Evolutionary conservation across 2,888 invertebrate genomes (phyloP), one percentile per base, ranked within the genome.

Genomic region (Busseola fusca): DNA sequence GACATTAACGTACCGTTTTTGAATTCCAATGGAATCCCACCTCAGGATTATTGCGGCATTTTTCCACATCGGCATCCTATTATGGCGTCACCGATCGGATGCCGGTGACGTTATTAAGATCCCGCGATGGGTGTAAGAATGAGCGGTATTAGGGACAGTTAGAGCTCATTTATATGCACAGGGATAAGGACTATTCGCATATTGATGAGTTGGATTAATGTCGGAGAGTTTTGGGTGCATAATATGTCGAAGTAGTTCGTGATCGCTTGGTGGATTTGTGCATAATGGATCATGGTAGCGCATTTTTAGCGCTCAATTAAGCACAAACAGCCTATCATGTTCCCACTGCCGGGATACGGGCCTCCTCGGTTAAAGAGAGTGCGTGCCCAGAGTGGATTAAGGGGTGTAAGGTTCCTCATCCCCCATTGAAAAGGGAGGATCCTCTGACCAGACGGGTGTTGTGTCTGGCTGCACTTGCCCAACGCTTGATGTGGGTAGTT

Each of bases 51-150:
- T 93, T 91, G 89, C 85, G 91, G 88, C 91, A 93, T 94, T 92
- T 93, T 93, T 92, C 89, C 93, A 86, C 92, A 87, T 91, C 87
- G 94, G 94, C 87, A 93, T 91, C 84, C 94, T 87, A 94, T 94
- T 94, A 94, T 94, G 87, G 87, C 86, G 80, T 81, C 71, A 74
- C 71, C 78, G 76, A 80, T 78, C 80, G 85, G 78, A 88, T 88
- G 86, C 89, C 89, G 73, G 73, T 52, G 74, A 50, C 86, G 87
- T 90, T 93, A 94, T 94, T 93, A 89, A 92, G 92, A 87, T 74
- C 77, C 73, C 72, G 56, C 72, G 78, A 80, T 59, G 64, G 66
- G 54, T 79, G 80, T 69, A 74, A 77, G 85, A 85, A 82, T 84
- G 84, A 73, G 40, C 63, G 84, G 80, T 80, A 86, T 84, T 76